phyloP scores from a whole-genome alignment of 2,113 vertebrate genomes.

The Neotragus moschatus region DNA sequence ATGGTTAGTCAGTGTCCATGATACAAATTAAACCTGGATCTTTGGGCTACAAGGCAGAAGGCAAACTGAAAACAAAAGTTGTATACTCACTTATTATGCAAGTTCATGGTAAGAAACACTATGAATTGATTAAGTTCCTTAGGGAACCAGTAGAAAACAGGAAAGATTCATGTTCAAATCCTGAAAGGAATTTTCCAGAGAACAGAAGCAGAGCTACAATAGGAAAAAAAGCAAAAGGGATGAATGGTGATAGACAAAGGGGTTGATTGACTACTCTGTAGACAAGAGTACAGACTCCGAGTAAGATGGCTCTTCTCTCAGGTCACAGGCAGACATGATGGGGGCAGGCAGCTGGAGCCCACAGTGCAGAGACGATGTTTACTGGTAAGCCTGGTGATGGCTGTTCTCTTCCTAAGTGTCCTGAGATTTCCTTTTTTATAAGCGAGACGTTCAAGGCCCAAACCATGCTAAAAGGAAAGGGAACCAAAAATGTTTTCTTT shows the following conservation, averaged over 20 bases:
- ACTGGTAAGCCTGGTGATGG: accelerated
- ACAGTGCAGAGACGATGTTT: background rate
- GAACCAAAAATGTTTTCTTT: background rate
- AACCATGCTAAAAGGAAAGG: background rate
- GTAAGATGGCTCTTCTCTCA: background rate
- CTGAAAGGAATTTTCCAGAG: background rate
- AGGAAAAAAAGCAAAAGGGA: background rate
- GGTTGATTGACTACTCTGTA: background rate
- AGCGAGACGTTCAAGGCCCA: background rate
- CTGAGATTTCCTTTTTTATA: background rate
- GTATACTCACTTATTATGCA: background rate
- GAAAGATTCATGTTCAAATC: background rate
- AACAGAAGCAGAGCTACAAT: background rate
- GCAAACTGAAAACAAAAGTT: background rate
- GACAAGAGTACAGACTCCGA: background rate
- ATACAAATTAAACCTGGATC: background rate
- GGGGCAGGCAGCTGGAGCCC: background rate
- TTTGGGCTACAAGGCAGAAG: background rate
- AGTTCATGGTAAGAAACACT: background rate
- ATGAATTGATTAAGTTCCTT: background rate
- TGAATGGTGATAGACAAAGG: background rate
- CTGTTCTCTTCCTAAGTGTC: background rate
- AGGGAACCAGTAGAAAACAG: background rate
- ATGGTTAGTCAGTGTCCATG: background rate
- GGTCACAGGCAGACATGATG: accelerated